phyloP scores from a whole-genome alignment of 1,140 invertebrate species.

The Nautilus pompilius region DNA sequence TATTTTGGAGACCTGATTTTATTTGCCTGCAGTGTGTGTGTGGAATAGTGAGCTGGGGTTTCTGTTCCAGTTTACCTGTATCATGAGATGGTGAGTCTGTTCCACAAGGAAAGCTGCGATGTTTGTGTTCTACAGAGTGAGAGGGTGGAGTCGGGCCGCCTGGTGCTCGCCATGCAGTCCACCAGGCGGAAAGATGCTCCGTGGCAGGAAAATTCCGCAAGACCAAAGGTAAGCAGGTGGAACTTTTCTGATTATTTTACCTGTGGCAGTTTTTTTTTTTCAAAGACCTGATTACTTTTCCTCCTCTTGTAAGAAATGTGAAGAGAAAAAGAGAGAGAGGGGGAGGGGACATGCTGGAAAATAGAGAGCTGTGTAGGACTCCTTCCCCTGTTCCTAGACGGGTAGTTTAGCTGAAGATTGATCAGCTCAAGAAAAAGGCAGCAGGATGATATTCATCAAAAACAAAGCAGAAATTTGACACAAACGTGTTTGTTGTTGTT shows the following conservation, averaged over 20 bases:
- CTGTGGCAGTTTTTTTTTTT: not conserved
- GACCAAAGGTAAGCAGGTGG: conserved; percentile 26
- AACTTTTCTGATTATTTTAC: not conserved
- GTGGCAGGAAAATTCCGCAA: conserved; percentile 11
- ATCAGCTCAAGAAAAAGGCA: too few relatives aligned
- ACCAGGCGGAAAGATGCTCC: conserved; percentile 27
- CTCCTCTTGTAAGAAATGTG: too few relatives aligned
- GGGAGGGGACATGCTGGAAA: too few relatives aligned
- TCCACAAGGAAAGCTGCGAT: conserved; percentile 43
- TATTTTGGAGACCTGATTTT: not conserved
- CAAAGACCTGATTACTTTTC: too few relatives aligned
- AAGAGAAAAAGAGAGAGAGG: too few relatives aligned
- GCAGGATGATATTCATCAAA: too few relatives aligned
- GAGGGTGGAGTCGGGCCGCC: conserved; percentile 41
- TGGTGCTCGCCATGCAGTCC: conserved; percentile 37
- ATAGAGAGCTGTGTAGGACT: too few relatives aligned
- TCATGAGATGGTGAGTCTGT: conserved; percentile 43
- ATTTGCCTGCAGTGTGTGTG: not conserved
- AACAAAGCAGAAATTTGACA: too few relatives aligned
- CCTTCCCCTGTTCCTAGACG: too few relatives aligned
- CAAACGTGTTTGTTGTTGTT: too few relatives aligned
- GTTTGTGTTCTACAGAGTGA: conserved; percentile 45
- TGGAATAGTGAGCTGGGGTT: conserved; percentile 2
- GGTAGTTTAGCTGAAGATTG: too few relatives aligned
- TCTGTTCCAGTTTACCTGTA: conserved; percentile 43